Evolutionary conservation across 2,797 vertebrate species (phyloP), one percentile per base, ranked within the genome.

Genomic region (Calcarius lapponicus): DNA sequence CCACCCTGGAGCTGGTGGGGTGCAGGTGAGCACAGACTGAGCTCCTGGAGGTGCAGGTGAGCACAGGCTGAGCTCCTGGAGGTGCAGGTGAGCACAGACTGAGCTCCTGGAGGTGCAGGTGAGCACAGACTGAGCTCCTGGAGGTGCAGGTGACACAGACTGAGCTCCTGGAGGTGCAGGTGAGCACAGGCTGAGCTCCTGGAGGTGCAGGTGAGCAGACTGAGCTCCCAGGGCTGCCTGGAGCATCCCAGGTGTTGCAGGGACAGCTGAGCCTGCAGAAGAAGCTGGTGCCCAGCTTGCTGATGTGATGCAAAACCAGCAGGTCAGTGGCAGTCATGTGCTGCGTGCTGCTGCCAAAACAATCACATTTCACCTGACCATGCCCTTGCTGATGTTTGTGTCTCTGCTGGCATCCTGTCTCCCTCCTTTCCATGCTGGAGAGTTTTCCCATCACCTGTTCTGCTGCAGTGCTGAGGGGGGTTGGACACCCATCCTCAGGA

Each of bases 261-360:
- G 40, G 28, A 34, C 17, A 36, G 67, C 36, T 40, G 60, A 53
- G 8, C n/a, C 29, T 11, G 38, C 20, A 8, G 26, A 48, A 34
- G 38, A 13, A 1, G 3, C 0, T 25, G 64, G 11, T 38, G 73
- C 60, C 64, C 61, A 12, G 51, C 26, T 38, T 21, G n/a, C 26
- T 50, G 34, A 1, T 5, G 1, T 7, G 60, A 34, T 42, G 38
- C 20, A 15, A 25, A 14, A 2, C 0, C 5, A 34, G 61, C 0
- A 0, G 67, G 50, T 69, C 69, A 65, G 5, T 51, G 28, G 11
- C 38, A 78, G 25, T 12, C 17, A 7, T 7, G 56, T 20, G 66
- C 71, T 61, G 13, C 11, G 26, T 26, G 24, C 50, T 28, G 32
- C 31, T 34, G 28, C 17, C 43, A 73, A 5, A 90, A 34, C 0